A percentile compares a stretch with the other conserved stretches of the same genome.
Conservation (phyloP, 2,113 vertebrate species). For the Dicrurus megarhynchus region DNA sequence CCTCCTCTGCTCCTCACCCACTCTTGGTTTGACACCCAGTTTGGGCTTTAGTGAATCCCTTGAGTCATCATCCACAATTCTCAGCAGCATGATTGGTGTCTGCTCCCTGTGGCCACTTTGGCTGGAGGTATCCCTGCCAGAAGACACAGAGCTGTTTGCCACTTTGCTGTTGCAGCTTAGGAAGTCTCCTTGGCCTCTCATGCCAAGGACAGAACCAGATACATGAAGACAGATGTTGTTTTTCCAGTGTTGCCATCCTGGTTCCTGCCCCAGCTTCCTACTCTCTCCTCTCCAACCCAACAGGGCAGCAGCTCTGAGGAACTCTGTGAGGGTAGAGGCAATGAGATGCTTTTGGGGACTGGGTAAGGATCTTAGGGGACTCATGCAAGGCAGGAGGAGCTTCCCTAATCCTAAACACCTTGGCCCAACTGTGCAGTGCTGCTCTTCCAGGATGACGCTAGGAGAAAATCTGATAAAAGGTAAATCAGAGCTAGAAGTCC, state of each 20-base stretch:
- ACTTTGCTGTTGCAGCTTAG: not conserved
- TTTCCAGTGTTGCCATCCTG: not conserved
- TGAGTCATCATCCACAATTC: rapidly evolving
- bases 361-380: not conserved
- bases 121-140: not conserved
- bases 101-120: not conserved
- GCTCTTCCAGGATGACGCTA: not conserved
- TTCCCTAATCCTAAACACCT: not conserved
- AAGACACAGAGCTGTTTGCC: not conserved
- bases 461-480: not conserved
- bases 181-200: not conserved
- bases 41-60: not conserved
- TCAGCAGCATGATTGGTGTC: not conserved
- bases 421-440: not conserved
- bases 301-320: not conserved
- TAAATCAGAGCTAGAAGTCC: not conserved
- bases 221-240: not conserved
- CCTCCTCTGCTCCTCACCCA: not conserved
- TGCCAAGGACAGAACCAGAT: not conserved
- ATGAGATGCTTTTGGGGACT: not conserved
- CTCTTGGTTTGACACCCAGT: not conserved
- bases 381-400: not conserved
- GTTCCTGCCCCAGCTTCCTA: not conserved
- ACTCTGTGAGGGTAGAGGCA: not conserved
- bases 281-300: not conserved